phyloP scores from a whole-genome alignment of 2,113 vertebrate genomes.

The Anoura caudifer region DNA sequence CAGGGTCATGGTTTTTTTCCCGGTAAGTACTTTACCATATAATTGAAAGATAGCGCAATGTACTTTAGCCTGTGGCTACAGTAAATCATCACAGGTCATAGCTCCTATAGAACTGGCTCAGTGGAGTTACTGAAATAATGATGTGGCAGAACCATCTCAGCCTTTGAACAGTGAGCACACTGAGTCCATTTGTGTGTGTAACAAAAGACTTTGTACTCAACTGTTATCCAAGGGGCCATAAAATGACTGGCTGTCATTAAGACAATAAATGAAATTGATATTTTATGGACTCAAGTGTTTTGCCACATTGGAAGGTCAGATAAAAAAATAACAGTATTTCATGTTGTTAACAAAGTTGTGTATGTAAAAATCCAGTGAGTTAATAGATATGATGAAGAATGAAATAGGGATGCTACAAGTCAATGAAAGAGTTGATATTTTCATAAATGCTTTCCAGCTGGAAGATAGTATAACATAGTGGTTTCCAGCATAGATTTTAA shows the following conservation, averaged over 20 bases:
- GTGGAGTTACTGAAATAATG: constrained; percentile 43
- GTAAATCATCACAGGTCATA: constrained; percentile 13
- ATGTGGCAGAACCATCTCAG: constrained; percentile 75
- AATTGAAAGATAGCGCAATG: constrained; percentile 26
- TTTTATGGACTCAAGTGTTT: constrained; percentile 30
- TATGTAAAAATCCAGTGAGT: constrained; percentile 46
- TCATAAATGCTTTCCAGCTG: background rate
- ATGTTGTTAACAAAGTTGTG: constrained; percentile 22
- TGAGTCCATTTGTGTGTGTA: constrained; percentile 24
- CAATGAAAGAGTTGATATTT: background rate
- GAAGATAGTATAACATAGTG: background rate
- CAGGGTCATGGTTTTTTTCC: background rate
- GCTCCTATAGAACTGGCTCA: background rate
- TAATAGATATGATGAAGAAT: background rate
- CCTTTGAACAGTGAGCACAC: constrained; percentile 77
- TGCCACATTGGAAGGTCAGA: constrained; percentile 19
- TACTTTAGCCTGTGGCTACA: constrained; percentile 73
- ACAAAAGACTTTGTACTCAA: constrained; percentile 80
- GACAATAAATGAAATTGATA: constrained; percentile 50
- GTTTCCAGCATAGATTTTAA: background rate
- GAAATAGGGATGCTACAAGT: background rate
- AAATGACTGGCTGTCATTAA: constrained; percentile 56
- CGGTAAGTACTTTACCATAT: background rate
- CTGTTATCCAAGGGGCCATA: constrained; percentile 57
- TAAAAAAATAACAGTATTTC: background rate